These are phyloP conservation scores for Chrysaora quinquecirrha DNA, from an alignment of 30 jellyfish, hydroid and myxozoan species.

Conservation along the genomic window DNA sequence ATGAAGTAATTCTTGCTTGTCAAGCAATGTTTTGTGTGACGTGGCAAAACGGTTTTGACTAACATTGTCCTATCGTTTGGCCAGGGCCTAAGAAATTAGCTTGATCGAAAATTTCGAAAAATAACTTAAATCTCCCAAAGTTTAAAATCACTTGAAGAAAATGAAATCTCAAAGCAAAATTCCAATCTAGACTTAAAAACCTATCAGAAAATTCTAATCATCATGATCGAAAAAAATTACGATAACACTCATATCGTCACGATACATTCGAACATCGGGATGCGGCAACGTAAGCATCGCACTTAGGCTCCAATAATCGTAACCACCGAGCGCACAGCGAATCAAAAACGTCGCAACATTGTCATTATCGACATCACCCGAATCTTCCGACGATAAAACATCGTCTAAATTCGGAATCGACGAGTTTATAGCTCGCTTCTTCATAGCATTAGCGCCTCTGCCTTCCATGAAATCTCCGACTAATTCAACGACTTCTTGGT, in stretches of 20 bases:
- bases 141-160: no score
- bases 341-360: slow-evolving; percentile 92
- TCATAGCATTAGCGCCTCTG: slow-evolving; percentile 68
- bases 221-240: slow-evolving; percentile 84
- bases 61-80: no score
- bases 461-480: slow-evolving; percentile 89
- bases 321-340: slow-evolving; percentile 98
- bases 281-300: slow-evolving; percentile 92
- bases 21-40: no score
- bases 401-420: slow-evolving; percentile 65
- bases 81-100: no score
- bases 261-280: slow-evolving; percentile 96
- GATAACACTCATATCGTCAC: slow-evolving; percentile 93
- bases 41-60: no score
- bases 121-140: no score
- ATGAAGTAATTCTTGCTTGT: no score
- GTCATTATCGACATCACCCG: slow-evolving; percentile 72
- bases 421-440: slow-evolving; percentile 73
- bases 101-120: no score
- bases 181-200: no score
- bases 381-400: slow-evolving; percentile 47
- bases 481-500: slow-evolving; percentile 90
- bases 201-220: no score
- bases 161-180: no score
- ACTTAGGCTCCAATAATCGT: slow-evolving; percentile 61